phyloP scores from a whole-genome alignment of 2,113 vertebrate species.

The Dipodomys stephensi region DNA sequence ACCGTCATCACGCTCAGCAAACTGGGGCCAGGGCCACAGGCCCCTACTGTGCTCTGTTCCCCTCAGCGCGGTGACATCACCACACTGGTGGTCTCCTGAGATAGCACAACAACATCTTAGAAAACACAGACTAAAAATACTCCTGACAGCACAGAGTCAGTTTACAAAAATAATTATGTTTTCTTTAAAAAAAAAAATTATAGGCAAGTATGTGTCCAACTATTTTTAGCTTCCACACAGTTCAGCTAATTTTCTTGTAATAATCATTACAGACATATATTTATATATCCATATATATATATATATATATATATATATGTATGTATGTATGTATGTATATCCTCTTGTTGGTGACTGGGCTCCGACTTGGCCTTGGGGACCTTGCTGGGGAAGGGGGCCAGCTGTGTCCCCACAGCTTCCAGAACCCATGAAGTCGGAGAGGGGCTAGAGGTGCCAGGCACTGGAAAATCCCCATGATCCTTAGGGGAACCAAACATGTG shows the following conservation, averaged over 20 bases:
- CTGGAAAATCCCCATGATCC: not conserved
- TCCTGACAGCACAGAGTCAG: slow-evolving; percentile 42
- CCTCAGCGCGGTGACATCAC: slow-evolving; percentile 18
- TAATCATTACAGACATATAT: not conserved
- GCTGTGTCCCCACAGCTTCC: not conserved
- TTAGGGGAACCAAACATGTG: not conserved
- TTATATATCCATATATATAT: no score
- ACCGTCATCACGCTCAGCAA: not conserved
- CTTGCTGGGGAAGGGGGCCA: not conserved
- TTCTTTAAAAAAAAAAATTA: slow-evolving; percentile 65
- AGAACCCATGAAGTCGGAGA: not conserved
- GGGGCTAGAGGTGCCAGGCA: not conserved
- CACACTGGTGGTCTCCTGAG: not conserved
- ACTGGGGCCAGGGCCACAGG: not conserved
- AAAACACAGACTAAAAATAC: slow-evolving; percentile 74
- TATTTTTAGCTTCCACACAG: slow-evolving; percentile 66
- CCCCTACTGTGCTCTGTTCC: slow-evolving; percentile 20
- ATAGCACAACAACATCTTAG: slow-evolving; percentile 31
- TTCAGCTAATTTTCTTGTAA: slow-evolving; percentile 63
- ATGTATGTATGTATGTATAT: no score
- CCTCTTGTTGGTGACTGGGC: not conserved
- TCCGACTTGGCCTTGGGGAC: not conserved
- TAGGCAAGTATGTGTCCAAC: slow-evolving; percentile 63
- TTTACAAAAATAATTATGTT: slow-evolving; percentile 79
- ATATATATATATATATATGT: no score